Evolutionary conservation across 1,140 invertebrate genomes (phyloP).

Genomic region (Eurosta solidaginis): DNA sequence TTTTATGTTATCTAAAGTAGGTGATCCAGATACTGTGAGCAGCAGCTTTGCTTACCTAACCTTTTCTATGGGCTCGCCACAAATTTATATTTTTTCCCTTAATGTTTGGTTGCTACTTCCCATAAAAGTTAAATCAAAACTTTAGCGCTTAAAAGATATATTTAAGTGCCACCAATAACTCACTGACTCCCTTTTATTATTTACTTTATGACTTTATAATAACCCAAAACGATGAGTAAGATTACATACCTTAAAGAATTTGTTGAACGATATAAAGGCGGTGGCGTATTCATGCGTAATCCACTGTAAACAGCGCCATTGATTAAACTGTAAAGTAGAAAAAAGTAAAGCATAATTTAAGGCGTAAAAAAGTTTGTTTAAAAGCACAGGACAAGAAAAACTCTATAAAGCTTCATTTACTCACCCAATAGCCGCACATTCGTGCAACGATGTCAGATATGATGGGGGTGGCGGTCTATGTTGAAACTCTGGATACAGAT

Average conservation of each 20-base stretch:
- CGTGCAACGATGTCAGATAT: conserved; percentile 53
- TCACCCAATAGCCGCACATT: conserved; percentile 43
- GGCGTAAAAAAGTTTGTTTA: conserved; percentile 10
- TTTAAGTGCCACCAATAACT: too few relatives aligned
- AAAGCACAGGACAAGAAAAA: background rate
- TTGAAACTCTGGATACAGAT: conserved; percentile 53
- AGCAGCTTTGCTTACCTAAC: too few relatives aligned
- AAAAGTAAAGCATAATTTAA: conserved; percentile 29
- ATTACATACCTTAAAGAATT: conserved; percentile 41
- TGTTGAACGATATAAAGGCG: conserved; percentile 53
- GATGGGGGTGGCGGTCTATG: conserved; percentile 55
- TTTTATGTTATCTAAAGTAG: too few relatives aligned
- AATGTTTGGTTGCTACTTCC: too few relatives aligned
- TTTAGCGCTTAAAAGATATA: too few relatives aligned
- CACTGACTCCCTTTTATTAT: too few relatives aligned
- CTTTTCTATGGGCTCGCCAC: too few relatives aligned
- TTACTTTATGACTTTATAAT: too few relatives aligned
- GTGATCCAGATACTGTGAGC: too few relatives aligned
- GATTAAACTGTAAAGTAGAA: conserved; percentile 43
- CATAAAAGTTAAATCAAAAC: too few relatives aligned
- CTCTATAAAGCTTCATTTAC: background rate
- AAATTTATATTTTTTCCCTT: too few relatives aligned
- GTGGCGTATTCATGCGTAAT: conserved; percentile 48
- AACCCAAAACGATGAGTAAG: too few relatives aligned
- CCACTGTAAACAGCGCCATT: conserved; percentile 38